A percentile compares a stretch with the other conserved stretches of the same genome.
Conservation (phyloP, 2,888 invertebrate species). For the Habrosyne pyritoides region DNA sequence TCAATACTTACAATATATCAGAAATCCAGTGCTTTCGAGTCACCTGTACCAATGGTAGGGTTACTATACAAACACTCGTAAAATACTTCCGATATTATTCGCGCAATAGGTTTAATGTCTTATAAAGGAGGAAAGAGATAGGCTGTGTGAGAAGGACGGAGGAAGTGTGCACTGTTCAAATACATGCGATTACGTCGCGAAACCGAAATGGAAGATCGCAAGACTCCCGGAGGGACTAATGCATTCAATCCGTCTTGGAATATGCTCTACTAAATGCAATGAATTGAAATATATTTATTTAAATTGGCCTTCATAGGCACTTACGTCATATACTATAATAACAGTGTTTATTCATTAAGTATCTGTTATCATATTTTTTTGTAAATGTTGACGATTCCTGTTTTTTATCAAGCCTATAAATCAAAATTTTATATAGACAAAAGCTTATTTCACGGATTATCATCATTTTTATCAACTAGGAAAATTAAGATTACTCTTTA, state of each 20-base stretch:
- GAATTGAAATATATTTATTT: no score
- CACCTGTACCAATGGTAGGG: constrained; percentile 43
- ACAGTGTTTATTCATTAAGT: no score
- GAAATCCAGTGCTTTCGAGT: no score
- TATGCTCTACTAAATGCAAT: constrained; percentile 32
- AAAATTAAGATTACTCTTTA: no score
- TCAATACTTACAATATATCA: no score
- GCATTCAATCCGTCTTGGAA: constrained; percentile 28
- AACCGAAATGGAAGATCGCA: constrained; percentile 42
- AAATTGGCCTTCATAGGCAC: constrained; percentile 8
- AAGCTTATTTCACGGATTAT: no score
- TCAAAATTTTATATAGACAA: no score
- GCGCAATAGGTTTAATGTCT: constrained; percentile 70
- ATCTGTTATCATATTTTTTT: no score
- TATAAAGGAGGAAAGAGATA: constrained; percentile 45
- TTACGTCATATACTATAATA: background rate
- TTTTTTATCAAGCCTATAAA: no score
- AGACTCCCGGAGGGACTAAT: constrained; percentile 30
- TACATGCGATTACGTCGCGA: constrained; percentile 49
- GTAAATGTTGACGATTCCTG: no score
- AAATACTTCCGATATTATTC: constrained; percentile 65
- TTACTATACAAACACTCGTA: constrained; percentile 55
- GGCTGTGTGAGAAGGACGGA: constrained; percentile 30
- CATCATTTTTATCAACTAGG: no score
- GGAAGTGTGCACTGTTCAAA: constrained; percentile 53